phyloP scores from a whole-genome alignment of 2,113 vertebrate species.

The Amia ocellicauda region DNA sequence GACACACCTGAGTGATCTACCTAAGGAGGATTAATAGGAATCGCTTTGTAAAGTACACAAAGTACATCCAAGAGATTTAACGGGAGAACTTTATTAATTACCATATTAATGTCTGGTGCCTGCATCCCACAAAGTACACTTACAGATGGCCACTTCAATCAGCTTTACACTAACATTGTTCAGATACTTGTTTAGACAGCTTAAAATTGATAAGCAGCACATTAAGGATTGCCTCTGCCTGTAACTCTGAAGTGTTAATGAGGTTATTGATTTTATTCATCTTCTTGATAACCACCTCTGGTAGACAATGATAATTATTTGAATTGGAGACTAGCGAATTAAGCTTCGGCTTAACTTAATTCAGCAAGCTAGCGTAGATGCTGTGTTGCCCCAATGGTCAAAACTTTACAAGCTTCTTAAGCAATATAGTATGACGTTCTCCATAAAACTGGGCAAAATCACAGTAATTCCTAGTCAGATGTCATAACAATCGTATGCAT shows the following conservation, averaged over 20 bases:
- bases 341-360: not conserved
- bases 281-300: not conserved
- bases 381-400: no score
- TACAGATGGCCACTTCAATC: not conserved
- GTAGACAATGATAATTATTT: not conserved
- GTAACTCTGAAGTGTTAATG: not conserved
- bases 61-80: not conserved
- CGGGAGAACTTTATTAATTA: not conserved
- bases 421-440: no score
- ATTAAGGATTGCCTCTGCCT: not conserved
- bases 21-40: not conserved
- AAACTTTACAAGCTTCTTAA: no score
- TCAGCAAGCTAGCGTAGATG: no score
- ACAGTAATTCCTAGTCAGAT: no score
- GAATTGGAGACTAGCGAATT: not conserved
- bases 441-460: no score
- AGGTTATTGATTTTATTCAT: not conserved
- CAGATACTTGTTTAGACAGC: not conserved
- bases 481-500: no score
- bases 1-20: not conserved
- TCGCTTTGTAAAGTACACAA: not conserved
- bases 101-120: not conserved
- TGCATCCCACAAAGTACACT: not conserved
- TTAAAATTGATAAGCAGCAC: not conserved
- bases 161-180: not conserved